Evolutionary conservation across 2,888 invertebrate species (phyloP), one percentile per base, ranked within the genome.

Genomic region (Proisotoma minuta): DNA sequence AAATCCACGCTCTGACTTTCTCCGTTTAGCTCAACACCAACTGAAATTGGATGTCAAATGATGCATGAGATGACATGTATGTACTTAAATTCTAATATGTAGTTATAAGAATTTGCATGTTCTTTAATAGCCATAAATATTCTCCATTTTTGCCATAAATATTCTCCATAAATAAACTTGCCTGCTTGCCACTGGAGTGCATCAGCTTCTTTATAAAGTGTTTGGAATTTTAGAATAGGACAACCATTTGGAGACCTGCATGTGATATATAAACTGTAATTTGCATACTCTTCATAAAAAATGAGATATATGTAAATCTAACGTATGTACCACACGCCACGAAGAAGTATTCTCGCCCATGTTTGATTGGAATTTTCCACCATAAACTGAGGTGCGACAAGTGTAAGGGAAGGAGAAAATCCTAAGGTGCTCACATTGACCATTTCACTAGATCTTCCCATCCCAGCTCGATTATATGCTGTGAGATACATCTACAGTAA

Each of bases 381-480:
- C 64, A 72, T 70, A 54, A 65, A 66, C 54, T 70, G 62, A 4
- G 71, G 65, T 2, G 64, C 59, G 20, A 47, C 49, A 8, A 66
- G 51, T n/a, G 59, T 65, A 18, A 73, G 62, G 8, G 56, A 59
- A 20, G 73, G 73, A 34, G 57, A 27, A 4, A 53, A 58, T 8
- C 71, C 73, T 1, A 71, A 51, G 4, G 73, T 73, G 23, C 66
- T 69, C 28, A 66, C 60, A 47, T 71, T 73, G 78, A 87, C 78
- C 18, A 85, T 84, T 57, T 85, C 83, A 72, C 87, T 87, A 2
- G 87, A 82, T 22, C 84, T 83, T 22, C 87, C 87, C 71, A 82
- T 83, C 50, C 87, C 87, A 58, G 87, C 85, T 77, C 85, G 85
- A 75, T 87, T 88, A 76, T 84, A 84, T 4, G 86, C 85, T 29